These are phyloP conservation scores for Lipotes vexillifer DNA, from an alignment of 2,113 vertebrate genomes.

Conservation along the genomic window DNA sequence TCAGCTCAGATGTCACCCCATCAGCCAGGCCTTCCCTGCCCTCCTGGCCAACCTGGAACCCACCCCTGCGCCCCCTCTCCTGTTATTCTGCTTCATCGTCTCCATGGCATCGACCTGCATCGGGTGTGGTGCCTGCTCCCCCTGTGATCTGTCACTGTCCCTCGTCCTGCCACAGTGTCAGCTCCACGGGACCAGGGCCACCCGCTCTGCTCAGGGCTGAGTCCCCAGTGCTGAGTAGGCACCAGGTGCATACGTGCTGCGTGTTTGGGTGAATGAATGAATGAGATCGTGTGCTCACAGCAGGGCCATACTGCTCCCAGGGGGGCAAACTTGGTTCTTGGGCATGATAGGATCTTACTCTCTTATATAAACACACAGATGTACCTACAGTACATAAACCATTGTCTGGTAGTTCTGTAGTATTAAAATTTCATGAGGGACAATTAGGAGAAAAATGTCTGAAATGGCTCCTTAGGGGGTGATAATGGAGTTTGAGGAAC, in stretches of 20 bases:
- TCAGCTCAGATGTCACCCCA: too few species aligned
- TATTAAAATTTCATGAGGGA: background rate
- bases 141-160: too few species aligned
- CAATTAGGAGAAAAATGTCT: background rate
- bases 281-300: too few species aligned
- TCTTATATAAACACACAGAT: background rate
- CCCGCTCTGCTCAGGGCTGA: background rate
- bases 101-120: too few species aligned
- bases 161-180: too few species aligned
- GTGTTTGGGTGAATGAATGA: background rate
- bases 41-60: background rate
- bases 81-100: too few species aligned
- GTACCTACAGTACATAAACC: fast-evolving
- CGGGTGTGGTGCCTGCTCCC: too few species aligned
- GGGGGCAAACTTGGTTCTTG: background rate
- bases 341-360: too few species aligned
- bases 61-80: fast-evolving
- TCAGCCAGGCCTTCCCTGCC: background rate
- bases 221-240: background rate
- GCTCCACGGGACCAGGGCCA: too few species aligned
- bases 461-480: background rate
- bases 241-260: background rate
- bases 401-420: fast-evolving
- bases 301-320: fast-evolving
- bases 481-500: background rate